phyloP scores from a whole-genome alignment of 1,140 invertebrate genomes.

The Drosophila subpulchrella region DNA sequence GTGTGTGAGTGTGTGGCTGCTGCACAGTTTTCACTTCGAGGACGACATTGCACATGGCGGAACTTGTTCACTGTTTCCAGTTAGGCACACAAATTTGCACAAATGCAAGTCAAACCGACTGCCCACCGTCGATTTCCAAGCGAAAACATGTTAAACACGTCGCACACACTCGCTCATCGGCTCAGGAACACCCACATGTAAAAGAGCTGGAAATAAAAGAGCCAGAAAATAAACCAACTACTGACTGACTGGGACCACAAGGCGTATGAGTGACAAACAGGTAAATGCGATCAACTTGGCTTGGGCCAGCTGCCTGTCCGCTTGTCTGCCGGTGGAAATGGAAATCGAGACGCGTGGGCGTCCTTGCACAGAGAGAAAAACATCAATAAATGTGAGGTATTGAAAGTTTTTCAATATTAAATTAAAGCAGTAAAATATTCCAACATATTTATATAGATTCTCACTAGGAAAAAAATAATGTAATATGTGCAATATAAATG shows the following conservation, averaged over 20 bases:
- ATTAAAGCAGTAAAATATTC: too few species aligned
- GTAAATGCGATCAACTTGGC: constrained; percentile 63
- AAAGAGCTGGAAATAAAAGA: constrained; percentile 14
- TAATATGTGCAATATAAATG: too few species aligned
- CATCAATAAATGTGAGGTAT: too few species aligned
- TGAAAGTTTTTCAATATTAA: too few species aligned
- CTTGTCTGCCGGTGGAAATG: constrained; percentile 41
- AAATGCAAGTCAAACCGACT: constrained; percentile 41
- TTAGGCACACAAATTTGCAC: constrained; percentile 45
- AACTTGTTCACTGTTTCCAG: constrained; percentile 47
- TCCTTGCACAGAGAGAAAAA: constrained; percentile 6
- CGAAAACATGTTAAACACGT: constrained; percentile 75
- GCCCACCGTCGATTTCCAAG: constrained; percentile 27
- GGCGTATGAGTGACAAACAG: constrained; percentile 73
- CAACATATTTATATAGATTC: too few species aligned
- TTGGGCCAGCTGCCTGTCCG: constrained; percentile 43
- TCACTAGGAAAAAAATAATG: too few species aligned
- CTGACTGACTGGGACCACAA: constrained; percentile 38
- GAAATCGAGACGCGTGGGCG: constrained; percentile 55
- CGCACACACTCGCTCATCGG: constrained; percentile 32
- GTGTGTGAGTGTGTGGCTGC: not conserved
- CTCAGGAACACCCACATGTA: constrained; percentile 28
- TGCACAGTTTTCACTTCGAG: constrained; percentile 44
- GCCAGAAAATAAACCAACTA: constrained; percentile 9
- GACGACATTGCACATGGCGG: constrained; percentile 42